These are phyloP conservation scores for Cyphomyrus plagiostoma DNA, from an alignment of 2,113 vertebrate genomes.

Conservation along the genomic window DNA sequence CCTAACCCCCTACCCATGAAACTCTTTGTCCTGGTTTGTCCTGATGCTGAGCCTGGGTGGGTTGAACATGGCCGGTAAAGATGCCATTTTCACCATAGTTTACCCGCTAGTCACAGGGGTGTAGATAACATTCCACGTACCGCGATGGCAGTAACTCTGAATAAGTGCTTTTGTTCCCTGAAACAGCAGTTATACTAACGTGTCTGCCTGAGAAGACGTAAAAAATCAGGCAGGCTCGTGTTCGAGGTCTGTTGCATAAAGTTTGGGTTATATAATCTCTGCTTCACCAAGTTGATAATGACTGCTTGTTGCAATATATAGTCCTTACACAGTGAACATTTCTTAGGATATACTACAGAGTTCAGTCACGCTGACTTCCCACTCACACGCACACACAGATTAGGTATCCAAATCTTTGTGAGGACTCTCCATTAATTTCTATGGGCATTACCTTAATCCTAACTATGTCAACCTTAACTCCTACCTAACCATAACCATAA, in stretches of 20 bases:
- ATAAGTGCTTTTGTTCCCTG: neutral
- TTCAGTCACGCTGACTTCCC: neutral
- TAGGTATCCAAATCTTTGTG: neutral
- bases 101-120: neutral
- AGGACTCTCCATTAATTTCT: neutral
- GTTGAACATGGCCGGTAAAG: neutral
- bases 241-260: neutral
- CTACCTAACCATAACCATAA: neutral
- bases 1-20: neutral
- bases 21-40: neutral
- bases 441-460: neutral
- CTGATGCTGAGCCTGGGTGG: neutral
- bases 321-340: neutral
- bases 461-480: neutral
- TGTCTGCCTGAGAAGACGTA: neutral
- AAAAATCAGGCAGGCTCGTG: neutral
- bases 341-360: neutral
- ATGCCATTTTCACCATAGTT: neutral
- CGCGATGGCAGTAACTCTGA: neutral
- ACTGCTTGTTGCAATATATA: conserved; percentile 2
- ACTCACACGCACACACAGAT: neutral
- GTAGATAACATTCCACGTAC: neutral
- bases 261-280: neutral
- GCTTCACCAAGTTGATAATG: neutral
- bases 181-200: neutral